These are phyloP conservation scores for Macaria notata DNA, from an alignment of 2,888 invertebrate genomes.

Conservation along the genomic window DNA sequence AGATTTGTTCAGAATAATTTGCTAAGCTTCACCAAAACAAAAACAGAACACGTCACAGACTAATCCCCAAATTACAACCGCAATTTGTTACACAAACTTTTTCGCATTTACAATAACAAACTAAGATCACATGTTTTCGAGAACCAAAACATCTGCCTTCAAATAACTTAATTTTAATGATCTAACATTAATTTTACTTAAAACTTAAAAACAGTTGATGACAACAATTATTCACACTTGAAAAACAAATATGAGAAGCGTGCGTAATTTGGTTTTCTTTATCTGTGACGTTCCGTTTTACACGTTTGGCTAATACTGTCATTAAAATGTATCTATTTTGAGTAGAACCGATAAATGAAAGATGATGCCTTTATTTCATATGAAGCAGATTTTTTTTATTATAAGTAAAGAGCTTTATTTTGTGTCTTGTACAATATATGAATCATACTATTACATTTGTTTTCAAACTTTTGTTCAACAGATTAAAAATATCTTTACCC, in stretches of 20 bases:
- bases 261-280: conserved; percentile 58
- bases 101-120: conserved; percentile 50
- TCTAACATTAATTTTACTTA: conserved; percentile 76
- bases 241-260: conserved; percentile 71
- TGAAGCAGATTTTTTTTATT: too few species aligned
- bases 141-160: conserved; percentile 55
- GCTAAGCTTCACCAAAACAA: too few species aligned
- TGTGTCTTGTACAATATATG: too few species aligned
- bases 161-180: conserved; percentile 66
- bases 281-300: conserved; percentile 26
- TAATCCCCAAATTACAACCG: conserved; percentile 17
- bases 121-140: conserved; percentile 60
- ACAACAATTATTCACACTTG: conserved; percentile 77
- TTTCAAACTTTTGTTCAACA: too few species aligned
- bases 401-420: too few species aligned
- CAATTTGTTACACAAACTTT: conserved; percentile 53
- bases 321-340: conserved; percentile 1
- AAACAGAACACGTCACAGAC: conserved; percentile 26
- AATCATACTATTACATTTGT: too few species aligned
- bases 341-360: too few species aligned
- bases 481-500: too few species aligned
- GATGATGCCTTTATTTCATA: too few species aligned
- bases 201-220: conserved; percentile 59
- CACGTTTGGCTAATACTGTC: conserved; percentile 28
- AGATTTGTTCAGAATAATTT: too few species aligned